Evolutionary conservation across 2,797 vertebrate genomes (phyloP).

Genomic region (Parambassis ranga): DNA sequence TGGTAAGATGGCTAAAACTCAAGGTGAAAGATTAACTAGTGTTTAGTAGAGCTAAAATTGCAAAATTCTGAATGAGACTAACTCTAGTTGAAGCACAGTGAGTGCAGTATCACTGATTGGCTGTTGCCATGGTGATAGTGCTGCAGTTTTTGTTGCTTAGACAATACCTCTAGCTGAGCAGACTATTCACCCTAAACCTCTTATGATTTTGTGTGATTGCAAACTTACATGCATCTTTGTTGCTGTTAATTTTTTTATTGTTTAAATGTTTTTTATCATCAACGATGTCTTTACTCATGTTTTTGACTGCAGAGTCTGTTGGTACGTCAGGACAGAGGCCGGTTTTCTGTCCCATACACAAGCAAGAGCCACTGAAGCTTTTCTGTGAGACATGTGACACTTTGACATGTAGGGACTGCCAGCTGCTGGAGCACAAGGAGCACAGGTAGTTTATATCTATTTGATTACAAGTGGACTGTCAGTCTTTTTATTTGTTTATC

Average conservation of each 20-base stretch:
- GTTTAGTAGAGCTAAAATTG: background rate
- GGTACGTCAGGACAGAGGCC: slow-evolving; percentile 90
- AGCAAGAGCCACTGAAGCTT: slow-evolving; percentile 97
- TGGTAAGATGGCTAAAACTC: slow-evolving; percentile 75
- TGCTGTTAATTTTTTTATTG: background rate
- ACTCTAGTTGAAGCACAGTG: background rate
- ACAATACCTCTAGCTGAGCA: slow-evolving; percentile 18
- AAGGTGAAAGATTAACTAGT: background rate
- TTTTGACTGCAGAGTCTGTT: slow-evolving; percentile 86
- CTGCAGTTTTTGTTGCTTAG: slow-evolving; percentile 38
- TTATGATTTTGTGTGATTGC: no score
- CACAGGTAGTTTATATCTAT: slow-evolving; percentile 84
- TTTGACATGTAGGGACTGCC: slow-evolving; percentile 97
- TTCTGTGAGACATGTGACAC: slow-evolving; percentile 99
- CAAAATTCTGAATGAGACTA: slow-evolving; percentile 11
- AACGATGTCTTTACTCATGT: background rate
- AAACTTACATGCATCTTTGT: no score
- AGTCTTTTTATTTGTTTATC: background rate
- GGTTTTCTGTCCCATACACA: slow-evolving; percentile 97
- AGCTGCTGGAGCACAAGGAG: slow-evolving; percentile 97
- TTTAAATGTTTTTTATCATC: background rate
- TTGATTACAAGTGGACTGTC: background rate
- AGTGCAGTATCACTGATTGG: slow-evolving; percentile 20
- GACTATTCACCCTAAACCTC: background rate
- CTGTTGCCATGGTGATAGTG: slow-evolving; percentile 65